Conservation (phyloP, 1,140 invertebrate species). For the Drosophila sp. region DNA sequence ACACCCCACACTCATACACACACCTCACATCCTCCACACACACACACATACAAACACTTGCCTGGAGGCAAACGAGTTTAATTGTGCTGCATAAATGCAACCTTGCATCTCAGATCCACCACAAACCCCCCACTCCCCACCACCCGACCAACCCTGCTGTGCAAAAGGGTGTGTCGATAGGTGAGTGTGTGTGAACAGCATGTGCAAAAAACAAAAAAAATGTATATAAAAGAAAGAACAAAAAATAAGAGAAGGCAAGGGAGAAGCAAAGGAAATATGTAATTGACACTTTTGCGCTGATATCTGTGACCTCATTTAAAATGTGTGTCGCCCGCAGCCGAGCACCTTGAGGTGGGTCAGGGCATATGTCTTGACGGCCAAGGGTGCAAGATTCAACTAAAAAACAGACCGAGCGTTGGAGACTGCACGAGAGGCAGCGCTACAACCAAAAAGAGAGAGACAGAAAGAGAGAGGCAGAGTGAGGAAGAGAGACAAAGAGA, state of each 20-base stretch:
- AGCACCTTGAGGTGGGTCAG: constrained; percentile 78
- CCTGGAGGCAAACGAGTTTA: constrained; percentile 31
- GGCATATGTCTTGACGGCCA: constrained; percentile 46
- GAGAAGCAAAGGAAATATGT: constrained; percentile 55
- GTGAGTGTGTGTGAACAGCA: constrained; percentile 17
- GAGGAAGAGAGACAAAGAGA: too few species aligned
- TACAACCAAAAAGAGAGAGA: not conserved
- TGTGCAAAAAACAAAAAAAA: constrained; percentile 25
- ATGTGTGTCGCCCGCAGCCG: constrained; percentile 64
- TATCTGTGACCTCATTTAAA: constrained; percentile 79
- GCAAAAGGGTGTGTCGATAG: not conserved
- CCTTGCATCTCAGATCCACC: not conserved
- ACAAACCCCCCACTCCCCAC: not conserved
- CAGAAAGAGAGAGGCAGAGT: not conserved
- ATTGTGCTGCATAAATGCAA: constrained; percentile 52
- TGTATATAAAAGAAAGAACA: constrained; percentile 27
- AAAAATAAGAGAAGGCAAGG: not conserved
- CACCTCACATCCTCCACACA: constrained; percentile 1
- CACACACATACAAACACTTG: constrained; percentile 6
- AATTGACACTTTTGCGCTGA: constrained; percentile 79
- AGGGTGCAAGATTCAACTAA: constrained; percentile 9
- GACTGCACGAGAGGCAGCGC: not conserved
- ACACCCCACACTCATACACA: constrained; percentile 11
- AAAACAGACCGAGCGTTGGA: not conserved
- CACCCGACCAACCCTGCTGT: constrained; percentile 29